Percentiles rank a stretch among this genome's conserved stretches.
phyloP scores from a whole-genome alignment of 2,113 vertebrate species.

The Salvator merianae region DNA sequence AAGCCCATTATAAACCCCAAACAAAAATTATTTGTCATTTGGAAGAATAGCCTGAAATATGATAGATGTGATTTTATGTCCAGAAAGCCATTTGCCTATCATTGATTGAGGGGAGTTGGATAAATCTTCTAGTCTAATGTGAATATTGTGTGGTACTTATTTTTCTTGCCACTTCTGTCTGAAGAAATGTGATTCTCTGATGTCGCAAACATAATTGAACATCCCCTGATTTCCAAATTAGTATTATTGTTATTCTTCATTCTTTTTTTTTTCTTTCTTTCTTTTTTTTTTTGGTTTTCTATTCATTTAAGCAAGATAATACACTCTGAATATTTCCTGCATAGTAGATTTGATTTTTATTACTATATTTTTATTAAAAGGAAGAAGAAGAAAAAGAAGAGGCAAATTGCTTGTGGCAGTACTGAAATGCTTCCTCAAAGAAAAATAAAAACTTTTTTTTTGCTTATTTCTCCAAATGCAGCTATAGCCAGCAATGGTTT shows the following conservation, averaged over 20 bases:
- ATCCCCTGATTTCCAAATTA: slow-evolving; percentile 62
- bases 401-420: slow-evolving; percentile 73
- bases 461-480: slow-evolving; percentile 41
- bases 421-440: slow-evolving; percentile 75
- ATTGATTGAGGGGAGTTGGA: neutral
- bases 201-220: slow-evolving; percentile 56
- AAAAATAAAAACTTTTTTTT: slow-evolving; percentile 32
- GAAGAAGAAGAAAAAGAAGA: slow-evolving; percentile 62
- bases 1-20: neutral
- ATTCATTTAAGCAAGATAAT: slow-evolving; percentile 73
- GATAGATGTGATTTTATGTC: neutral
- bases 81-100: neutral
- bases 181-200: slow-evolving; percentile 53
- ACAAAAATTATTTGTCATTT: slow-evolving; percentile 29
- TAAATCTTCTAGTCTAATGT: slow-evolving; percentile 35
- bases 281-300: slow-evolving; percentile 31
- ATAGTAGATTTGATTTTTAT: slow-evolving; percentile 50
- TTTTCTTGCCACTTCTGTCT: slow-evolving; percentile 48
- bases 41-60: slow-evolving; percentile 21
- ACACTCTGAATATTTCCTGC: slow-evolving; percentile 67
- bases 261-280: slow-evolving; percentile 62
- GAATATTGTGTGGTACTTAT: neutral
- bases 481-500: slow-evolving; percentile 71
- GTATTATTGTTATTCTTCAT: neutral
- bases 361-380: slow-evolving; percentile 33